A percentile compares a stretch with the other conserved stretches of the same genome.
Evolutionary conservation across 2,888 invertebrate species (phyloP).

Genomic region (Drosophila helvetica): DNA sequence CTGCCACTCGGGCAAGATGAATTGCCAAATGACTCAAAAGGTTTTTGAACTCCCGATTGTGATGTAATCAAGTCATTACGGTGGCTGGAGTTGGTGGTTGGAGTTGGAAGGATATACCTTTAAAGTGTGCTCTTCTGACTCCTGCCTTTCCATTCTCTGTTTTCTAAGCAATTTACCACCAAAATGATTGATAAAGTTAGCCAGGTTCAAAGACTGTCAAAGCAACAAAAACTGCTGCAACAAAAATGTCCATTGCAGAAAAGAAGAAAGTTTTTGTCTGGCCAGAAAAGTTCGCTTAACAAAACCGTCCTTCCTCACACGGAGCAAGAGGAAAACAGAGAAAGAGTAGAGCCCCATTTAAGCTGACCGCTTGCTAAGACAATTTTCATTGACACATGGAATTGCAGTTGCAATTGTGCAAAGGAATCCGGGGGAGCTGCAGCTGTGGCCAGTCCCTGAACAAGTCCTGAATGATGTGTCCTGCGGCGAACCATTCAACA

Average conservation of each 20-base stretch:
- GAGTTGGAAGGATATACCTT: slow-evolving; percentile 5
- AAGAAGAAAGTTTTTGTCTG: slow-evolving; percentile 42
- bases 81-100: neutral
- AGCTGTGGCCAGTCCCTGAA: slow-evolving; percentile 38
- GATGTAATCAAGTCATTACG: slow-evolving; percentile 41
- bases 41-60: slow-evolving; percentile 47
- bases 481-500: slow-evolving; percentile 7
- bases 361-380: slow-evolving; percentile 58
- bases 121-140: neutral
- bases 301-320: neutral
- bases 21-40: slow-evolving; percentile 66
- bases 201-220: slow-evolving; percentile 31
- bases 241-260: slow-evolving; percentile 39
- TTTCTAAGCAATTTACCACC: slow-evolving; percentile 82
- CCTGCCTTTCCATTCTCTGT: slow-evolving; percentile 51
- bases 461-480: slow-evolving; percentile 29
- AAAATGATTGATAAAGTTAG: slow-evolving; percentile 83
- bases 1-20: slow-evolving; percentile 63
- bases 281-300: slow-evolving; percentile 55
- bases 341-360: slow-evolving; percentile 20
- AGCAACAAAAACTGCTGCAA: slow-evolving; percentile 40
- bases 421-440: slow-evolving; percentile 29
- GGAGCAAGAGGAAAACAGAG: slow-evolving; percentile 1
- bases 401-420: slow-evolving; percentile 55
- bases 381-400: slow-evolving; percentile 76